phyloP scores from a whole-genome alignment of 35 echinoderm and acorn worm species.

The Patiria miniata region DNA sequence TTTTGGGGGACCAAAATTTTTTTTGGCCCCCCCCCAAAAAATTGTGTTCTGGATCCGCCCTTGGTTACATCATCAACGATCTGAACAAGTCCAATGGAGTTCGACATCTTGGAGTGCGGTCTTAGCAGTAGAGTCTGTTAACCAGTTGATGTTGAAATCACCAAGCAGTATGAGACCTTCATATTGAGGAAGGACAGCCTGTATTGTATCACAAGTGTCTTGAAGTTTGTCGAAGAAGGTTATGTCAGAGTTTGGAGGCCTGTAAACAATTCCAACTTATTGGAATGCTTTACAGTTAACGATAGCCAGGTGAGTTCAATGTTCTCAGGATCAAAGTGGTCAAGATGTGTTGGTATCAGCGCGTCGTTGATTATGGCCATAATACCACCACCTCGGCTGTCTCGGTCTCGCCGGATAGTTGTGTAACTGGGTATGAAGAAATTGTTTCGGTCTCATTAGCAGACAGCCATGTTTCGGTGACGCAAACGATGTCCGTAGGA shows the following conservation, averaged over 20 bases:
- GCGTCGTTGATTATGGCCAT: neutral
- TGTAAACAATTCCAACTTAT: neutral
- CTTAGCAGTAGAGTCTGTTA: neutral
- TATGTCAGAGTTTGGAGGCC: neutral
- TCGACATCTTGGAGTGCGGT: neutral
- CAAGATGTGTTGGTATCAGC: neutral
- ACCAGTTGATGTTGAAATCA: neutral
- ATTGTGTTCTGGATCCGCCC: too few relatives aligned
- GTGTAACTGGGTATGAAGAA: neutral
- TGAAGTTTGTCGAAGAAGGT: neutral
- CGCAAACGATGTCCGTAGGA: neutral
- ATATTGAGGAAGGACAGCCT: neutral
- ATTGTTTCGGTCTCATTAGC: neutral
- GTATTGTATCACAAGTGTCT: neutral
- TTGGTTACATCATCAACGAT: neutral
- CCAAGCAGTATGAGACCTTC: neutral
- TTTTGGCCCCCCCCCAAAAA: too few relatives aligned
- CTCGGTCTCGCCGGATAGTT: neutral
- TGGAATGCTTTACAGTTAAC: neutral
- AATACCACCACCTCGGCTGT: neutral
- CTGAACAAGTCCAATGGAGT: neutral
- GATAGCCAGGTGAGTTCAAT: neutral
- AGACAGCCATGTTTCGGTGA: neutral
- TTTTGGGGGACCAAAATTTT: too few relatives aligned
- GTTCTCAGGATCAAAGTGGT: too few relatives aligned